phyloP scores from a whole-genome alignment of 1,140 invertebrate genomes.

The Drosophila kohkoa region DNA sequence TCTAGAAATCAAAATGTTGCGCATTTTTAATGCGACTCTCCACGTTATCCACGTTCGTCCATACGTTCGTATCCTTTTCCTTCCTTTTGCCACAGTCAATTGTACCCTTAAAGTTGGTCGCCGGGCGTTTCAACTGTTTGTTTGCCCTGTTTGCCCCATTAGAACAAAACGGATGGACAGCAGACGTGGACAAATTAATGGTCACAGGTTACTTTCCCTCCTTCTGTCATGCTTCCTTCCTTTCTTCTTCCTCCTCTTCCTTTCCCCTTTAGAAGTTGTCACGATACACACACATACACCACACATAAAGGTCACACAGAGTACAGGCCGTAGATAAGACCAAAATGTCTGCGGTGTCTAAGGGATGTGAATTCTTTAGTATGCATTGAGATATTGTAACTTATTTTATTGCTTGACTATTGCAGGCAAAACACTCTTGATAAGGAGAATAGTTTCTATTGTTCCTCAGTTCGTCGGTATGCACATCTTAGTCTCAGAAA shows the following conservation, averaged over 20 bases:
- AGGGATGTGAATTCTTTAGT: not conserved
- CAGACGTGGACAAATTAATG: constrained; percentile 22
- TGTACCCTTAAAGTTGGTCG: constrained; percentile 20
- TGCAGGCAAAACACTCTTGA: too few relatives aligned
- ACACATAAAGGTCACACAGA: not conserved
- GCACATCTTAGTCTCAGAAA: too few relatives aligned
- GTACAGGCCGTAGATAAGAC: constrained; percentile 9
- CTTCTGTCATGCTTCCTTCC: too few relatives aligned
- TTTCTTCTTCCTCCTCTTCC: too few relatives aligned
- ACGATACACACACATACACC: not conserved
- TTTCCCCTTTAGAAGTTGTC: constrained; percentile 20
- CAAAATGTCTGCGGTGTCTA: not conserved
- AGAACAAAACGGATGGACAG: constrained; percentile 20
- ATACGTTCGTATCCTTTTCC: not conserved
- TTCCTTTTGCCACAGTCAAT: constrained; percentile 2
- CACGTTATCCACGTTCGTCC: not conserved
- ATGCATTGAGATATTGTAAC: not conserved
- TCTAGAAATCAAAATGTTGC: constrained; percentile 76
- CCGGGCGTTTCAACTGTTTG: constrained; percentile 18
- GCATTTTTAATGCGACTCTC: constrained; percentile 62
- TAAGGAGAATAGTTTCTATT: too few relatives aligned
- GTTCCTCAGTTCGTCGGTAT: too few relatives aligned
- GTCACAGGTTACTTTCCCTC: constrained; percentile 7
- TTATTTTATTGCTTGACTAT: too few relatives aligned
- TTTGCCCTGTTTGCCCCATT: constrained; percentile 37